Evolutionary conservation across 2,797 vertebrate species (phyloP), one percentile per base, ranked within the genome.

Genomic region (Amazona finschi): DNA sequence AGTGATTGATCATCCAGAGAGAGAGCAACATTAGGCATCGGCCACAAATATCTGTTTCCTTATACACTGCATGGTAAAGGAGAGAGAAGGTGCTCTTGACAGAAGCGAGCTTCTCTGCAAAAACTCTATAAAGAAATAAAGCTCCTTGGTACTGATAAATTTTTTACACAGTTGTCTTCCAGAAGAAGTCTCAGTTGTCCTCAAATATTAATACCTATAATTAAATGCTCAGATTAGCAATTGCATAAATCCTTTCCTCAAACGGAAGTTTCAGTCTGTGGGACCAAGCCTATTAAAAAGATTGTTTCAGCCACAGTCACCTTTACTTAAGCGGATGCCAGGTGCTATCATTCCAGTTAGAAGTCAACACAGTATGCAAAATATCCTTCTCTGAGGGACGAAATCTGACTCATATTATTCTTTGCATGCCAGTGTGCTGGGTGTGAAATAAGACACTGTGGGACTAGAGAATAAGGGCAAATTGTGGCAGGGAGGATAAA

Each of bases 141-240:
- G 8, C 31, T 93, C 33, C 47, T 89, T 82, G 55, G 22, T 76
- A 43, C 24, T 49, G 16, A 27, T 93, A 38, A 70, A 76, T 84
- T 91, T 91, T 90, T 93, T 19, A 93, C 72, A 55, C 36, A 31
- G 38, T 88, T 95, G 55, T 91, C 89, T 86, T 95, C 50, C 38
- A 86, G 66, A 87, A 87, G 30, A 87, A 46, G 60, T 82, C 91
- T 73, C 87, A 73, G 41, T 91, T 91, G 79, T 92, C 87, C 92
- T 96, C 91, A 86, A 85, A 82, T 93, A 94, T 89, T 96, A 89
- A 94, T 84, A 84, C 64, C 60, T 61, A 55, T 87, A 93, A 93
- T 44, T 76, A 94, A 94, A 88, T 52, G 31, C 77, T 89, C 67
- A 74, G 82, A 89, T 91, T 95, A 91, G 43, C 76, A 78, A 20